Conservation (phyloP, 2,797 vertebrate species). For the Margarornis squamiger region DNA sequence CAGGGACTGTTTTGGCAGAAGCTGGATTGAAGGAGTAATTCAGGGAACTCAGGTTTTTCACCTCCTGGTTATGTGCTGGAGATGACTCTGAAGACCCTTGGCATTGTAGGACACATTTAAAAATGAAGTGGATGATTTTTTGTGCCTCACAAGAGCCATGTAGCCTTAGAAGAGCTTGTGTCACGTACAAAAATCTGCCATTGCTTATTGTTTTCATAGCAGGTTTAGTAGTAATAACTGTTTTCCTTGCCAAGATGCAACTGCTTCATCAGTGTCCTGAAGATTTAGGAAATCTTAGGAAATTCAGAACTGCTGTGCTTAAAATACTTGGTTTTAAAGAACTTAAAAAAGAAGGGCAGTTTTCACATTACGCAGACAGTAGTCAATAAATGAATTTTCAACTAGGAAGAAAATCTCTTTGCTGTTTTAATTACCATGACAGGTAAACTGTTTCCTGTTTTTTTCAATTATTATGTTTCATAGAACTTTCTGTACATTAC, state of each 20-base stretch:
- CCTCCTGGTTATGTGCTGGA: neutral
- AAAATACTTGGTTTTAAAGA: neutral
- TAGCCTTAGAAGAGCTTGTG: neutral
- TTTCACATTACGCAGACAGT: neutral
- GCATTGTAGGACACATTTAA: neutral
- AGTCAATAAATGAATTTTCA: neutral
- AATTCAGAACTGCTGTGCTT: neutral
- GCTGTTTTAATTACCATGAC: neutral
- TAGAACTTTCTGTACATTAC: neutral
- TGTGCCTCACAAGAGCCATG: neutral
- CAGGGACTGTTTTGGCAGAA: neutral
- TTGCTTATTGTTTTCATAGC: neutral
- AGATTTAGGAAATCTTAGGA: neutral
- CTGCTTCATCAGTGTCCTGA: neutral
- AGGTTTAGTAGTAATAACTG: neutral
- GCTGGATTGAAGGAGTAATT: neutral
- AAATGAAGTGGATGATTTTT: neutral
- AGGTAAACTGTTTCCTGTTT: neutral
- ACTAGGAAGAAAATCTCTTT: neutral
- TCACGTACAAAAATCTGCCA: neutral
- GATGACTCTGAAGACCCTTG: neutral
- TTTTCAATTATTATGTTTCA: neutral
- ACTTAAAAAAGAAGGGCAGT: neutral
- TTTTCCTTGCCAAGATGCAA: neutral
- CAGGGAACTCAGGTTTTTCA: neutral